phyloP scores from a whole-genome alignment of 2,888 invertebrate genomes.

The Eupeodes luniger region DNA sequence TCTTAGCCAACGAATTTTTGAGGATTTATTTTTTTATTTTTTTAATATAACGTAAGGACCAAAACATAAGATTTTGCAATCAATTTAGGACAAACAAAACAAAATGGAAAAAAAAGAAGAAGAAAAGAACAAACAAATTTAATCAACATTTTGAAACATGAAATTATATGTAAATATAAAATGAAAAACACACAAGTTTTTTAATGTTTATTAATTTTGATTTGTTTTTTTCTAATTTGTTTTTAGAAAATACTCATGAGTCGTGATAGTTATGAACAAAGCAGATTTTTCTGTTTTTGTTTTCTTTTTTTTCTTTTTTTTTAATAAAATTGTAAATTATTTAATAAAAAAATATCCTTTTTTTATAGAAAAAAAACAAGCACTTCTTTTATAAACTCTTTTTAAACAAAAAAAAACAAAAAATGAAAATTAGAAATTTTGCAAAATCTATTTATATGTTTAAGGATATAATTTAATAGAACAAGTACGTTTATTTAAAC shows the following conservation, averaged over 20 bases:
- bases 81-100: slow-evolving; percentile 42
- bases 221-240: slow-evolving; percentile 23
- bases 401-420: slow-evolving; percentile 1
- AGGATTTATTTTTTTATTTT: slow-evolving; percentile 1
- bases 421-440: slow-evolving; percentile 39
- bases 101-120: not conserved
- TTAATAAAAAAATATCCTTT: slow-evolving; percentile 53
- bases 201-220: not conserved
- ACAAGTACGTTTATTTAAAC: slow-evolving; percentile 48
- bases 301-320: slow-evolving; percentile 66
- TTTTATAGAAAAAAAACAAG: slow-evolving; percentile 11
- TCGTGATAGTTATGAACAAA: slow-evolving; percentile 82
- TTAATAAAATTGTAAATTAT: slow-evolving; percentile 70
- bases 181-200: slow-evolving; percentile 40
- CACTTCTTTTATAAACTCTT: slow-evolving; percentile 6
- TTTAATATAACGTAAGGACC: slow-evolving; percentile 14
- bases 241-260: slow-evolving; percentile 82
- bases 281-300: slow-evolving; percentile 77
- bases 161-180: slow-evolving; percentile 64
- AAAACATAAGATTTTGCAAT: slow-evolving; percentile 64
- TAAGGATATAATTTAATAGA: slow-evolving; percentile 69
- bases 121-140: slow-evolving; percentile 4
- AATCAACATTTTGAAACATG: slow-evolving; percentile 37
- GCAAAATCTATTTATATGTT: slow-evolving; percentile 66
- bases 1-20: slow-evolving; percentile 36